Evolutionary conservation across 2,888 invertebrate species (phyloP).

Genomic region (Polia nebulosa): DNA sequence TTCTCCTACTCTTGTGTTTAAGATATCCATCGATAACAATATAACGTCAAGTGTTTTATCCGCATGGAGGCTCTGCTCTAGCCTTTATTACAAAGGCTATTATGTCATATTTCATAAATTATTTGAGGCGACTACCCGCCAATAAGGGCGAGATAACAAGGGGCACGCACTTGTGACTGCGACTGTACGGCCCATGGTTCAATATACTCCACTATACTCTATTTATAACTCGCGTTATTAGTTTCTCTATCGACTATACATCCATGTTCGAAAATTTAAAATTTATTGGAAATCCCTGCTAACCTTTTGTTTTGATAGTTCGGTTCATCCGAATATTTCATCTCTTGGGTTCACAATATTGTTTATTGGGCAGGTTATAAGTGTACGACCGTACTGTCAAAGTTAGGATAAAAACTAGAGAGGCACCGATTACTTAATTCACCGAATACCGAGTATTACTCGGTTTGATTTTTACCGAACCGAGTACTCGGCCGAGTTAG

Average conservation of each 20-base stretch:
- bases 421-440: too few relatives aligned
- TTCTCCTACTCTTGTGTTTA: constrained; percentile 62
- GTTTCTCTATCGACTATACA: constrained; percentile 42
- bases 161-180: constrained; percentile 66
- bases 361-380: neutral
- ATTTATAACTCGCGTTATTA: constrained; percentile 59
- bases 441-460: too few relatives aligned
- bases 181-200: constrained; percentile 62
- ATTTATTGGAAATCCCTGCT: constrained; percentile 32
- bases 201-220: constrained; percentile 38
- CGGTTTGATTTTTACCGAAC: too few relatives aligned
- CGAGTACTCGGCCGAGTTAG: too few relatives aligned
- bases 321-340: constrained; percentile 12
- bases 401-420: neutral
- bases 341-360: neutral
- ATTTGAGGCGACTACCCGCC: constrained; percentile 83
- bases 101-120: constrained; percentile 88
- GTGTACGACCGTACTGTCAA: neutral
- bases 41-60: constrained; percentile 81
- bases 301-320: constrained; percentile 12
- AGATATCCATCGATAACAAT: constrained; percentile 75
- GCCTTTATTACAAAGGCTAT: constrained; percentile 86
- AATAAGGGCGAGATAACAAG: constrained; percentile 78
- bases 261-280: constrained; percentile 38
- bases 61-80: constrained; percentile 71